These are phyloP conservation scores for Myotis findleyi DNA, from an alignment of 2,797 vertebrate species.

Conservation along the genomic window DNA sequence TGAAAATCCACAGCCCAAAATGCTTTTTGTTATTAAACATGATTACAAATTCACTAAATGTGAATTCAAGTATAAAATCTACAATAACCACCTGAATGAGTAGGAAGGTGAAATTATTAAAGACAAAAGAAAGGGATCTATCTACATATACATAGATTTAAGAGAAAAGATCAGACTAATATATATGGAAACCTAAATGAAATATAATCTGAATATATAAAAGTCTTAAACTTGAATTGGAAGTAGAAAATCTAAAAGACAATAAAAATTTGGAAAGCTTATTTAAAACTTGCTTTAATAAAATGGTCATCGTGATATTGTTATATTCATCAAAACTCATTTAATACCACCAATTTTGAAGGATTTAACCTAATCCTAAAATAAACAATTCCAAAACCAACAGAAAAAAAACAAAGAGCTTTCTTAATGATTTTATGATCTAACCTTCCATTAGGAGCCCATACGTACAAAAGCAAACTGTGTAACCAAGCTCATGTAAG, in stretches of 20 bases:
- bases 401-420: neutral
- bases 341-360: neutral
- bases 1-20: neutral
- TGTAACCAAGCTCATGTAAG: conserved; percentile 15
- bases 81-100: neutral
- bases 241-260: neutral
- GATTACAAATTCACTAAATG: neutral
- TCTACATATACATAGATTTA: neutral
- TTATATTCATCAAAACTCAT: neutral
- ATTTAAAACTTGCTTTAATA: conserved; percentile 35
- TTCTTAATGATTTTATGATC: neutral
- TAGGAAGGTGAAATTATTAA: neutral
- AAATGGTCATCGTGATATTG: neutral
- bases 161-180: neutral
- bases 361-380: neutral
- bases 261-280: conserved; percentile 28
- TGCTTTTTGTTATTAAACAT: neutral
- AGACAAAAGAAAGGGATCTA: neutral
- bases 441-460: neutral
- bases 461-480: neutral
- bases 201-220: neutral
- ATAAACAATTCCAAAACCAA: conserved; percentile 11
- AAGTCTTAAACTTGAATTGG: neutral
- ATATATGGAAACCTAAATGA: neutral
- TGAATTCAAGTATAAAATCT: neutral